Base-by-base conservation (phyloP, 2,888 invertebrate genomes). In the Orchesella flavescens region DNA sequence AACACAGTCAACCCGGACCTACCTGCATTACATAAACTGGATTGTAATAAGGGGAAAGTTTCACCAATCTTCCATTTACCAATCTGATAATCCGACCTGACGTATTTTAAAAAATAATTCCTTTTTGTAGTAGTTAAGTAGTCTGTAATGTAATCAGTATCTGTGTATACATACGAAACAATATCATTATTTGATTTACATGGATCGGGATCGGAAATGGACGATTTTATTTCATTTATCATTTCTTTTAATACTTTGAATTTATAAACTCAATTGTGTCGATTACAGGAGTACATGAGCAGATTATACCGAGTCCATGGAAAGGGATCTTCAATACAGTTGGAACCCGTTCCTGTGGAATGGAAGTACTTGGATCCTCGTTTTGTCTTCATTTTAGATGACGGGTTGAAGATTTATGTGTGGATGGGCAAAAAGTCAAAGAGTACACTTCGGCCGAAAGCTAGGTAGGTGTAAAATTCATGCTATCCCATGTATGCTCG, bases 381-480 rank as follows among this genome's bases (percentile, higher is more conserved):
- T 86, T 97, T 93, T 90, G 97, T 98, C 1, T 99, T 97, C 91
- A 92, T 99, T 13, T 91, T 99, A 61, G 99, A 99, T 90, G 93
- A 93, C 44, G 97, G 97, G 0, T 92, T 93, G 57, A 93, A 93
- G 89, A 95, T 99, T 88, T 97, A 93, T 90, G 93, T 99, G 86
- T 99, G 99, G 99, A 93, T 94, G 89, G 97, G 97, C 43, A 94
- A 94, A 88, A 94, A 93, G 89, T 94, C 96, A 0, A 96, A 96
- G 90, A 97, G 96, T 89, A 97, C 96, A 0, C 91, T 97, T 0
- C 95, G 96, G 89, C 97, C 96, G 0, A 97, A 95, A 90, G 93
- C 95, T 0, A 92, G 90, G 90, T 90, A 88, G 46, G 69, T 83
- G 10, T 23, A 24, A 57, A 53, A 34, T 69, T 63, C 1, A 46